Percentiles rank a stretch among this genome's conserved stretches.
phyloP scores from a whole-genome alignment of 1,140 invertebrate species.

The Neocloeon triangulifer region DNA sequence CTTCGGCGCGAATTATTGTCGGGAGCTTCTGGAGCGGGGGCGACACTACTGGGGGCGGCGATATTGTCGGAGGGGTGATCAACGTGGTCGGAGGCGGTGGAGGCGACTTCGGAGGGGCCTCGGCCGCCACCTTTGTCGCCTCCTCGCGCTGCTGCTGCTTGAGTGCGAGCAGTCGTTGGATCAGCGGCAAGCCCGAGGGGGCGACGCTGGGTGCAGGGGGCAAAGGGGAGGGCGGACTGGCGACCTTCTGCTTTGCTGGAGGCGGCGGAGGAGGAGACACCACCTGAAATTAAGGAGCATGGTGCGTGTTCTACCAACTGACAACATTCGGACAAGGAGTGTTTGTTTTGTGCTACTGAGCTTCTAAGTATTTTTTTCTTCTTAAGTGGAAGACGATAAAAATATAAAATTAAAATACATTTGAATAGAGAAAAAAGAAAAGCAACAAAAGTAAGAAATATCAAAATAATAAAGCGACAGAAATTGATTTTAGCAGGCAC shows the following conservation, averaged over 20 bases:
- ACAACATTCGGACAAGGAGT: too few relatives aligned
- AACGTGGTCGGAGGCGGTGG: neutral
- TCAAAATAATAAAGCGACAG: too few relatives aligned
- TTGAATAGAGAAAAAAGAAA: too few relatives aligned
- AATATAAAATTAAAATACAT: too few relatives aligned
- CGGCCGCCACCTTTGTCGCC: constrained; percentile 9
- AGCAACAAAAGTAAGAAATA: too few relatives aligned
- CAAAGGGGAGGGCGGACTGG: constrained; percentile 6
- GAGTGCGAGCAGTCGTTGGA: constrained; percentile 18
- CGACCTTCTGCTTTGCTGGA: constrained; percentile 7
- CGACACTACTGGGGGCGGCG: neutral
- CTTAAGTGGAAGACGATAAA: too few relatives aligned
- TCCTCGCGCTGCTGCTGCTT: constrained; percentile 31
- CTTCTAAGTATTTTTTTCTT: too few relatives aligned
- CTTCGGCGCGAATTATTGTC: neutral
- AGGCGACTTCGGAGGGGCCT: constrained; percentile 2
- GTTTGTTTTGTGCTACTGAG: too few relatives aligned
- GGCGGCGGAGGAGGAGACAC: too few relatives aligned
- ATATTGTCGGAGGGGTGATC: neutral
- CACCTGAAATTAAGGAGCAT: too few relatives aligned
- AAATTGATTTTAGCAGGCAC: too few relatives aligned
- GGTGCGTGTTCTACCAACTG: too few relatives aligned
- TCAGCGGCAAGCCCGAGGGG: constrained; percentile 2
- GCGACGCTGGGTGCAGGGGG: constrained; percentile 4
- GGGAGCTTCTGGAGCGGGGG: neutral